Percentiles rank a stretch among this genome's conserved stretches.
These are phyloP conservation scores for Centruroides vittatus DNA, from an alignment of 1,140 invertebrate genomes.

Conservation along the genomic window DNA sequence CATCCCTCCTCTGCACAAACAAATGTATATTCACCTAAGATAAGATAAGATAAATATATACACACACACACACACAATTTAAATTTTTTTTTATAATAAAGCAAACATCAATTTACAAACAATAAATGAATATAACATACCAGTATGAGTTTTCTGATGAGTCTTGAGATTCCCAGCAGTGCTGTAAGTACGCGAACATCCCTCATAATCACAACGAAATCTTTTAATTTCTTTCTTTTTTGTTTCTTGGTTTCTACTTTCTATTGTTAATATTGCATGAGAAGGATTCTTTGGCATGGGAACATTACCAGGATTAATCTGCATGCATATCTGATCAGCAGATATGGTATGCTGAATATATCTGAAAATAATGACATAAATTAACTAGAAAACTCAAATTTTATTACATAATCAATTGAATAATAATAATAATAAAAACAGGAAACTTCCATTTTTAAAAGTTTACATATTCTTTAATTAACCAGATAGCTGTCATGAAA, in stretches of 20 bases:
- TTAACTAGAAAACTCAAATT: no score
- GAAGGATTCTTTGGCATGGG: conserved; percentile 46
- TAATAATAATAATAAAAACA: no score
- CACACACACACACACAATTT: no score
- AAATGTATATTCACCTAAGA: conserved; percentile 80
- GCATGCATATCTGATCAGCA: conserved; percentile 51
- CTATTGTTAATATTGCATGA: conserved; percentile 47
- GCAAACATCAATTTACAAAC: no score
- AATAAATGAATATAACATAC: conserved; percentile 31
- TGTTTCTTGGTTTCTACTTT: conserved; percentile 44
- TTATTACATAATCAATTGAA: no score
- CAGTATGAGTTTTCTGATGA: conserved; percentile 91
- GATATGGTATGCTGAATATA: conserved; percentile 51
- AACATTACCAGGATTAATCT: conserved; percentile 41
- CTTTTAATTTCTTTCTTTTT: conserved; percentile 50
- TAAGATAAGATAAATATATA: conserved; percentile 2
- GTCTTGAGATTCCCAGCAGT: conserved; percentile 87
- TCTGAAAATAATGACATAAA: conserved; percentile 25
- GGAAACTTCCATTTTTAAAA: no score
- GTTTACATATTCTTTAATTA: no score
- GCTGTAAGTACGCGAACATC: conserved; percentile 77
- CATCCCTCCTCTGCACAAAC: conserved; percentile 74
- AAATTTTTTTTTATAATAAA: no score
- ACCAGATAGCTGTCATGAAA: no score
- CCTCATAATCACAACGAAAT: conserved; percentile 76